Base-by-base conservation (phyloP, 2,113 vertebrate genomes). In the Stegastes partitus region DNA sequence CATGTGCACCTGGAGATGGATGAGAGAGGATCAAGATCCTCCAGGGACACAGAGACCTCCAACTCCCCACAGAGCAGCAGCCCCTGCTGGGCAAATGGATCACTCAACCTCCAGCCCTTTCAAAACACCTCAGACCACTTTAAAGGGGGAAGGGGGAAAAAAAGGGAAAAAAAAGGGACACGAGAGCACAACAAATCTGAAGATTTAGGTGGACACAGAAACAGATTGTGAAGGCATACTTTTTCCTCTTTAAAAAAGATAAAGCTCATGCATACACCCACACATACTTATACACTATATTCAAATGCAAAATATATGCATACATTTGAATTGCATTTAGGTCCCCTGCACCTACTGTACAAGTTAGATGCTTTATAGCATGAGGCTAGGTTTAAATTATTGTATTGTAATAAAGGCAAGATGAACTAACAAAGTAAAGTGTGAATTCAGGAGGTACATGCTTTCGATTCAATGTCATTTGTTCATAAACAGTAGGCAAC, bases 21-120 rank as follows among this genome's bases (percentile, higher is more conserved):
- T 91, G 81, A 90, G 85, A 82, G 65, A 50, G 71, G 84, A 85
- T 87, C 82, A 81, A 68, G 68, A 75, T 83, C 57, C 81, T 83
- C 85, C 73, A 68, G 83, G 79, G 87, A 90, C 77, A 68, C 57
- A 6, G 58, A 86, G 77, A 83, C 83, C 87, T 73, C 78, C 53
- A 84, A 34, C 82, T 85, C 80, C 87, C 82, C 76, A 78, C 78
- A 53, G 85, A 81, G 88, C 19, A 28, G 73, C 59, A 77, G 79
- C 83, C 75, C 86, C 92, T 85, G 87, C 79, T 84, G 90, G 86
- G 85, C 77, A 74, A 82, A 79, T 56, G 65, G 59, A 86, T 86
- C 81, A 59, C 77, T 77, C 68, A 83, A 68, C 68, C 68, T 59
- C 5, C 54, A 45, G 58, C 78, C 73, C 51, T 54, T 71, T 80